Conservation (phyloP, 1,140 invertebrate genomes). For the Saccostrea glomerata region DNA sequence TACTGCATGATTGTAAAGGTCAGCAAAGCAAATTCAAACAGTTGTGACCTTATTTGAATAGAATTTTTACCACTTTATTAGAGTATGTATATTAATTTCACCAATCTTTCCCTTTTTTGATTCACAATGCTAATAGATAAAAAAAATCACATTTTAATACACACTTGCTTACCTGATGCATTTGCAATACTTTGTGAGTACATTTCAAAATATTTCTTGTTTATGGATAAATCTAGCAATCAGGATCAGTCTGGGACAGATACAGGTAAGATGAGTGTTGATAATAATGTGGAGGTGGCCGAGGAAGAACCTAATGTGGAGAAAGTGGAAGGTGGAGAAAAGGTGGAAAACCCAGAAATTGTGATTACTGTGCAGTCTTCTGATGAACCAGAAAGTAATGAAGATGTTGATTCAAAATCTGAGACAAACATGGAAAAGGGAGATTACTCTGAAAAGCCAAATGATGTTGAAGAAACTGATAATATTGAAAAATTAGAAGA, state of each 20-base stretch:
- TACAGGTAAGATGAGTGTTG: constrained; percentile 5
- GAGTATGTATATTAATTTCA: too few relatives aligned
- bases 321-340: background rate
- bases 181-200: background rate
- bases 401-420: background rate
- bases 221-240: constrained; percentile 23
- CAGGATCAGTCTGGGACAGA: background rate
- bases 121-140: too few relatives aligned
- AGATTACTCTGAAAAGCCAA: background rate
- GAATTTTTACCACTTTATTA: too few relatives aligned
- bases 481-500: background rate
- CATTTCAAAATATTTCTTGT: background rate
- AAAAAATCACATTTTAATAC: background rate
- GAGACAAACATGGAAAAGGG: background rate
- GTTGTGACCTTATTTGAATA: too few relatives aligned
- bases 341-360: background rate
- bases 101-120: too few relatives aligned
- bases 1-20: too few relatives aligned
- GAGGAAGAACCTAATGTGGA: background rate
- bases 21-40: too few relatives aligned
- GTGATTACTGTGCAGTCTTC: background rate
- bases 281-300: background rate
- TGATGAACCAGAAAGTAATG: background rate
- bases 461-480: background rate
- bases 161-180: background rate